A percentile compares a stretch with the other conserved stretches of the same genome.
phyloP scores from a whole-genome alignment of 2,888 invertebrate genomes.

The Vanessa cardui region DNA sequence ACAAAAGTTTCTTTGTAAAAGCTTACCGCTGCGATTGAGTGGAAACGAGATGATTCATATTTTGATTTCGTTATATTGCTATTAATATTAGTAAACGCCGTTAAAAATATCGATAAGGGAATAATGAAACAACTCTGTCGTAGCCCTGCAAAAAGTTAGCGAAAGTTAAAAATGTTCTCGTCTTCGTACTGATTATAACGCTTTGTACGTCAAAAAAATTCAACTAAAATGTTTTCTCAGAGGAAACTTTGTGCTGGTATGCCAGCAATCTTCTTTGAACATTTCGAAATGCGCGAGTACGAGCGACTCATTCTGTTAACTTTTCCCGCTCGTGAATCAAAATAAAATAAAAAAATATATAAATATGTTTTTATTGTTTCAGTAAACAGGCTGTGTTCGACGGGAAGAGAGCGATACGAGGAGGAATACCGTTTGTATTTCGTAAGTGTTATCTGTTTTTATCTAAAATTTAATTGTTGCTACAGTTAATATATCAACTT shows the following conservation, averaged over 20 bases:
- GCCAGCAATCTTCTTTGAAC: constrained; percentile 44
- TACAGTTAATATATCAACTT: no score
- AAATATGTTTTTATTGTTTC: constrained; percentile 51
- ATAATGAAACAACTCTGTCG: background rate
- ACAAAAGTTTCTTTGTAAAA: no score
- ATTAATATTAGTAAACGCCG: no score
- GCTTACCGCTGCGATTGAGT: no score
- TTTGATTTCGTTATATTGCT: no score
- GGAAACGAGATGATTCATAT: no score
- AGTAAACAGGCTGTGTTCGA: constrained; percentile 98
- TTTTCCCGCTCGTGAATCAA: constrained; percentile 23
- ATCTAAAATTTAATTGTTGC: background rate
- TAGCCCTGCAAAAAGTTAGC: background rate
- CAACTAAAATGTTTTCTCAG: constrained; percentile 24
- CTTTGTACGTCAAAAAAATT: constrained; percentile 27
- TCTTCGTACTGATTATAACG: constrained; percentile 2
- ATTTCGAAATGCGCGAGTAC: constrained; percentile 28
- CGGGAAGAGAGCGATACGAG: constrained; percentile 97
- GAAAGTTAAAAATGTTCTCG: constrained; percentile 1
- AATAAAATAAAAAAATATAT: constrained; percentile 14
- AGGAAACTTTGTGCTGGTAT: constrained; percentile 32
- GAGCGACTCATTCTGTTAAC: constrained; percentile 31
- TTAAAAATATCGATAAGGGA: constrained; percentile 1
- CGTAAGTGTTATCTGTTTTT: constrained; percentile 87
- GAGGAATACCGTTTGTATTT: constrained; percentile 98